Conservation (phyloP, 2,113 vertebrate genomes). For the Sclerurus mexicanus region DNA sequence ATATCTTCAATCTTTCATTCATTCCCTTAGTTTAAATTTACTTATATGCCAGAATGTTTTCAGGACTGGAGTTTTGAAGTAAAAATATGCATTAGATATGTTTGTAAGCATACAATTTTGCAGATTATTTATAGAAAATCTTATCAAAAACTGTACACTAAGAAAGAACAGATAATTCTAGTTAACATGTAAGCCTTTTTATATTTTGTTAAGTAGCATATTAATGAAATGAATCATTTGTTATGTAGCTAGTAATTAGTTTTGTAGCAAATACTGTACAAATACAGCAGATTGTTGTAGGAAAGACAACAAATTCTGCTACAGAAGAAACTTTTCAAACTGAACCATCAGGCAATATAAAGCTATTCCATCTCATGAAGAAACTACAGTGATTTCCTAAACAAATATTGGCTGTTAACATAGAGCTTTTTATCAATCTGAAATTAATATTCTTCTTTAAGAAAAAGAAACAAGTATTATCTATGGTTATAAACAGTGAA, state of each 20-base stretch:
- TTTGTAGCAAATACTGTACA: neutral
- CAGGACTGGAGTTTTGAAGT: neutral
- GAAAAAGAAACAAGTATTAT: neutral
- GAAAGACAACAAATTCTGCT: neutral
- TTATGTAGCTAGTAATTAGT: neutral
- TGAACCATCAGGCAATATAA: neutral
- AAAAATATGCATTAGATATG: neutral
- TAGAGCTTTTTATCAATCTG: neutral
- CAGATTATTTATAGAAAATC: neutral
- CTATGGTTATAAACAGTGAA: neutral
- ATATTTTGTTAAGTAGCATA: neutral
- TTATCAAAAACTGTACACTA: neutral
- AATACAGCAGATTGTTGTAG: neutral
- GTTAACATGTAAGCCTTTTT: neutral
- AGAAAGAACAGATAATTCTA: neutral
- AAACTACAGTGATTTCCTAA: neutral
- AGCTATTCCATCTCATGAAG: neutral
- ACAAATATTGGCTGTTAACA: neutral
- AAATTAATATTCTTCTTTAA: neutral
- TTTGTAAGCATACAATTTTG: neutral
- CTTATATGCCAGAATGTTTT: neutral
- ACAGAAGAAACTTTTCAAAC: neutral
- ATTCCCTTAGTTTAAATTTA: neutral
- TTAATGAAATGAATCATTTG: neutral
- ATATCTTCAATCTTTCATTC: neutral